Base-by-base conservation (phyloP, 2,888 invertebrate species). In the Anarsia innoxiella region DNA sequence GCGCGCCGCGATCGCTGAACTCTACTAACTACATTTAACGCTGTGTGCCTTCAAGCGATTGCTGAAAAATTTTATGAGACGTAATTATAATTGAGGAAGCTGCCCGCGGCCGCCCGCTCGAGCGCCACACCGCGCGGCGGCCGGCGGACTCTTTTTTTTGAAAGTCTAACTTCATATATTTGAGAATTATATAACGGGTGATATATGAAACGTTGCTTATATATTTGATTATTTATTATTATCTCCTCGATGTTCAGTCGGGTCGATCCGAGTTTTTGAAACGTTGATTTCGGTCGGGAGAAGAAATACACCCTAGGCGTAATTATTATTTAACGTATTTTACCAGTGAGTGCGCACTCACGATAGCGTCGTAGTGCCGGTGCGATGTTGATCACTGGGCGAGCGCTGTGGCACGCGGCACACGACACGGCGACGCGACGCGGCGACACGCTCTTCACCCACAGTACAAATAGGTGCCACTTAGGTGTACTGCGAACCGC, bases 31-130 rank as follows among this genome's bases (percentile, higher is more conserved):
- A 86, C 87, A 87, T 85, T 86, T 86, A 87, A 88, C 84, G 91
- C 91, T 91, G 91, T 90, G 91, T 91, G 91, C 91, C 91, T 91
- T 89, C 89, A 90, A 90, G 91, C 90, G 89, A 90, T 90, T 90
- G 89, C 89, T 89, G 86, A 88, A 76, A 86, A 86, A 86, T 86
- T 72, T 72, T 69, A 72, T 70, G 76, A 77, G 82, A 77, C 71
- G 79, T 75, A 79, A 77, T 80, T 73, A 67, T 78, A 76, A 71
- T 70, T 65, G 71, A 71, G 73, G 76, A n/a, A n/a, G 80, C 74
- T 60, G 77, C 58, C 68, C 63, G 72, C 66, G 70, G 68, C 67
- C 70, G 73, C 72, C 66, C 68, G 68, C 66, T 45, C 61, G 72
- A 65, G 71, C 65, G 71, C 70, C 63, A 62, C 75, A 70, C 67